Percentiles rank a stretch among this genome's conserved stretches.
Evolutionary conservation across 1,140 invertebrate species (phyloP).

Genomic region (Drosophila nigrodunni): DNA sequence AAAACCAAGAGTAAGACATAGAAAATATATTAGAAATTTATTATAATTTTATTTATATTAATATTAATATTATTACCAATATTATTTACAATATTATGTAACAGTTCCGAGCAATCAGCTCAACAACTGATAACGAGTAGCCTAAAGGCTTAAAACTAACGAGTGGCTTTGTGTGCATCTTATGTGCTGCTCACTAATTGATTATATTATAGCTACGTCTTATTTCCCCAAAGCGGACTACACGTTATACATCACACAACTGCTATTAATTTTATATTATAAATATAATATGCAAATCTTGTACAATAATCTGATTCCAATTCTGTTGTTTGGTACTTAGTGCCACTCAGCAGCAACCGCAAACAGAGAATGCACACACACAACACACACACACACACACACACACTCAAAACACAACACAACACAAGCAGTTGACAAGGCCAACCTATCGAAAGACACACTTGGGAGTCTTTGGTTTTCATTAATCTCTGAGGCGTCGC

Average conservation of each 20-base stretch:
- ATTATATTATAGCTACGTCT: not conserved
- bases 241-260: constrained; percentile 45
- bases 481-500: constrained; percentile 70
- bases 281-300: constrained; percentile 60
- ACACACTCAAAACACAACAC: constrained; percentile 4
- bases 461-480: constrained; percentile 49
- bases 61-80: too few species aligned
- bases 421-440: constrained; percentile 11
- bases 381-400: constrained; percentile 16
- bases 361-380: constrained; percentile 28
- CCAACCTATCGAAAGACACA: constrained; percentile 14
- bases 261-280: constrained; percentile 56
- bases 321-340: constrained; percentile 13
- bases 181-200: not conserved
- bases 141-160: not conserved
- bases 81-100: too few species aligned
- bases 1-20: too few species aligned
- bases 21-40: too few species aligned
- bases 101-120: too few species aligned
- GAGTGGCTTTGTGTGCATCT: too few species aligned
- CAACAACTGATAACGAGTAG: not conserved
- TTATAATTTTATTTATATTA: too few species aligned
- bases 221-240: not conserved
- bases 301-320: constrained; percentile 48
- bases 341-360: constrained; percentile 8